phyloP scores from a whole-genome alignment of 1,140 invertebrate species.

The Lepidurus apus region DNA sequence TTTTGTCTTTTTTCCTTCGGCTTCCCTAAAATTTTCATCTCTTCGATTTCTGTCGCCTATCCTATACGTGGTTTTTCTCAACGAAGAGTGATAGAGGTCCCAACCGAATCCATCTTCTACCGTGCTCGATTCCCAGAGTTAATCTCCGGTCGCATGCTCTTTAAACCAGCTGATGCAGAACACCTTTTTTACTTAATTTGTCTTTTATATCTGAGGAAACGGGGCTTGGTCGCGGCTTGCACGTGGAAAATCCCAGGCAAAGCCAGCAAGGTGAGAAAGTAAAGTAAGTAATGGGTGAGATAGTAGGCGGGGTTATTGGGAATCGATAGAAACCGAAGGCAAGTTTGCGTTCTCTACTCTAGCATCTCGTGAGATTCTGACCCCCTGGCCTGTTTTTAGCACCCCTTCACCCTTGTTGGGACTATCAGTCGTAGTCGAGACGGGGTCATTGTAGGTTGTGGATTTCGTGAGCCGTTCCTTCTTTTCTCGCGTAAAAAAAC shows the following conservation, averaged over 20 bases:
- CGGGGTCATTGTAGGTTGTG: not conserved
- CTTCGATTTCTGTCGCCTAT: too few species aligned
- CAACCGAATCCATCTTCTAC: too few species aligned
- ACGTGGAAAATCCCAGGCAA: not conserved
- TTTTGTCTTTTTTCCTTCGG: not conserved
- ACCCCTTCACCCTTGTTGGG: not conserved
- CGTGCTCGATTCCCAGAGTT: too few species aligned
- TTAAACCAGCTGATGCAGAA: too few species aligned
- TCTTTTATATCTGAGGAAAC: not conserved
- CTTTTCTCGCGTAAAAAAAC: not conserved
- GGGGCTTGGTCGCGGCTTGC: not conserved
- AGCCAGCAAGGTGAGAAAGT: not conserved
- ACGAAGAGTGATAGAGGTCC: too few species aligned
- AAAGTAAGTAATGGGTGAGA: not conserved
- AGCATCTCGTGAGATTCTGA: slow-evolving; percentile 6
- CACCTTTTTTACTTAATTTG: not conserved
- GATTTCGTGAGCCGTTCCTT: not conserved
- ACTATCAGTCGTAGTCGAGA: not conserved
- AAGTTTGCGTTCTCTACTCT: slow-evolving; percentile 10
- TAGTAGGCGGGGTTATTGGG: slow-evolving; percentile 8
- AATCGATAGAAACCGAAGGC: slow-evolving; percentile 10
- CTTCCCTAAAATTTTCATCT: not conserved
- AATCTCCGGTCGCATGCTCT: too few species aligned
- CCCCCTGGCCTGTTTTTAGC: slow-evolving; percentile 12
- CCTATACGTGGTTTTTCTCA: too few species aligned